Evolutionary conservation across 2,113 vertebrate genomes (phyloP), one percentile per base, ranked within the genome.

Genomic region (Oryctolagus cuniculus): DNA sequence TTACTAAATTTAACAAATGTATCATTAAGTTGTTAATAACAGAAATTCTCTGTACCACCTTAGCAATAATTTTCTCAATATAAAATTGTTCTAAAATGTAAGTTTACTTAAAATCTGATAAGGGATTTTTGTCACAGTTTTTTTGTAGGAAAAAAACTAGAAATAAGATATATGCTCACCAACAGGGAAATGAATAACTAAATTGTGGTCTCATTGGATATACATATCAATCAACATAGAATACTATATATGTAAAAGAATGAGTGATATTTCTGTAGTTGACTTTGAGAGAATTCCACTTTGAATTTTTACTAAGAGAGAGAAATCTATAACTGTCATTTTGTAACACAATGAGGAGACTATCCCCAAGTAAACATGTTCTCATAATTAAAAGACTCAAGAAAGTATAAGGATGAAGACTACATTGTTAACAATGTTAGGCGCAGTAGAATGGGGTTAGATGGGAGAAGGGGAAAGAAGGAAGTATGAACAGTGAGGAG

Each of bases 71-170:
- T 88, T 11, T 78, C 0, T 75, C 81, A 94, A 27, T 85, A 1
- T 55, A 92, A 96, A 95, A 72, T 16, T 90, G 15, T 63, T 73
- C 22, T 53, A 81, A 89, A 91, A 58, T 27, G 34, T 84, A 1
- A 61, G 49, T 78, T 69, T 51, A 81, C 66, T 53, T 64, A 87
- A 64, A 95, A 90, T 49, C 15, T 73, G 86, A 55, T 51, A 79
- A 10, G 49, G 24, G 9, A n/a, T 74, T 95, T 93, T 83, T 69
- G 69, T 78, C 87, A 70, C 17, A 94, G 3, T 27, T 17, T 34
- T 80, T 66, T 95, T n/a, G 16, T 72, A 49, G 4, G 6, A 27
- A 38, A 19, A 49, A 74, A 87, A 66, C 55, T 87, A 5, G 17
- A 93, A 87, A 79, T 55, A 79, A 90, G 73, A 7, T 86, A 15